Evolutionary conservation across 2,888 invertebrate species (phyloP).

Genomic region (Drosophila cognata): DNA sequence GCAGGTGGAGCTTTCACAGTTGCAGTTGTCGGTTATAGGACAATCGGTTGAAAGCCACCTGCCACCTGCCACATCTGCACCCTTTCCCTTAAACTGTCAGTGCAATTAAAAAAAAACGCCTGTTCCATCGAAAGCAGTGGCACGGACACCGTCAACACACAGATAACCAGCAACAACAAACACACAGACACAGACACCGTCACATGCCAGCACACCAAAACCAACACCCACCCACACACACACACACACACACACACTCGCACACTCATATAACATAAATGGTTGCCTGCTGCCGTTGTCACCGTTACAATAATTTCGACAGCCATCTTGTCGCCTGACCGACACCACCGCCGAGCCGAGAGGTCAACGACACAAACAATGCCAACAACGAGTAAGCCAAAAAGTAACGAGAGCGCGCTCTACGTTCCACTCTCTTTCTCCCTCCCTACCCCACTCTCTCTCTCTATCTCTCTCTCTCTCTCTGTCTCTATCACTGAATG

Average conservation of each 20-base stretch:
- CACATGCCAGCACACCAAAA: slow-evolving; percentile 17
- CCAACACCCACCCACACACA: neutral
- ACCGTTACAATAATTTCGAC: slow-evolving; percentile 62
- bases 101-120: slow-evolving; percentile 50
- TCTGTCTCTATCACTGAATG: neutral
- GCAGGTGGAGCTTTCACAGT: slow-evolving; percentile 13
- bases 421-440: neutral
- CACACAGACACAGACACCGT: slow-evolving; percentile 18
- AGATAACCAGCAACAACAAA: slow-evolving; percentile 32
- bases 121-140: slow-evolving; percentile 11
- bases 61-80: neutral
- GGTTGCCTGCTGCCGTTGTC: slow-evolving; percentile 36
- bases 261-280: slow-evolving; percentile 23
- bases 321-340: slow-evolving; percentile 57
- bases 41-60: slow-evolving; percentile 13
- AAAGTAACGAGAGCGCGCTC: slow-evolving; percentile 8
- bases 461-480: fast-evolving
- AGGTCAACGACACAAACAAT: slow-evolving; percentile 56
- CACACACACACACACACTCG: slow-evolving; percentile 6
- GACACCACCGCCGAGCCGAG: slow-evolving; percentile 4
- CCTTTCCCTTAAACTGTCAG: neutral
- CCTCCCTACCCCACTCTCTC: neutral
- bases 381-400: slow-evolving; percentile 31
- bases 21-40: slow-evolving; percentile 25
- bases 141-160: slow-evolving; percentile 7